These are phyloP conservation scores for Imbricaverruca yamaguchii DNA, from an alignment of 2,888 invertebrate genomes.

Conservation along the genomic window DNA sequence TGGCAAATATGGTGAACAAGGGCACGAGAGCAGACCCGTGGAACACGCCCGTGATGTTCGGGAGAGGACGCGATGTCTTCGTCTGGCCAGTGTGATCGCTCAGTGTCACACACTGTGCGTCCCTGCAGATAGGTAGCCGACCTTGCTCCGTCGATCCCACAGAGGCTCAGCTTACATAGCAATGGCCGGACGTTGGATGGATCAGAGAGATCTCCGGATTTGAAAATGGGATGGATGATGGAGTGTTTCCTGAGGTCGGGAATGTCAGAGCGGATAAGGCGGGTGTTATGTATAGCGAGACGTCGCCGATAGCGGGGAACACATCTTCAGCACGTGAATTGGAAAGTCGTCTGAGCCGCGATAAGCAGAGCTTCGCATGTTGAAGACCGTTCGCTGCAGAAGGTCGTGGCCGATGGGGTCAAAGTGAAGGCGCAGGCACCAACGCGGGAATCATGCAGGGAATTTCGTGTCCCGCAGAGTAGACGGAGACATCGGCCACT, in stretches of 20 bases:
- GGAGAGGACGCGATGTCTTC: neutral
- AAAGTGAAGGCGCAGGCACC: too few species aligned
- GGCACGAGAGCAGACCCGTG: neutral
- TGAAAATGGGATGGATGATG: neutral
- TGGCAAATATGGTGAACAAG: neutral
- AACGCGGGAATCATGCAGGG: too few species aligned
- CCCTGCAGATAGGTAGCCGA: neutral
- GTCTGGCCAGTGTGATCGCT: neutral
- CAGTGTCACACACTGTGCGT: neutral
- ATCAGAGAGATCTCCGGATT: neutral
- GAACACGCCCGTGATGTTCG: neutral
- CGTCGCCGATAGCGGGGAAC: neutral
- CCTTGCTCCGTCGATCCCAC: neutral
- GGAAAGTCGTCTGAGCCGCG: neutral
- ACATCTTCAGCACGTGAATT: too few species aligned
- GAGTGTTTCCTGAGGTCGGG: neutral
- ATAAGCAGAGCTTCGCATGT: conserved; percentile 11
- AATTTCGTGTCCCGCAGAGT: too few species aligned
- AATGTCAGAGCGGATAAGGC: neutral
- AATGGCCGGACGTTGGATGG: neutral
- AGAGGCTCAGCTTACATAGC: neutral
- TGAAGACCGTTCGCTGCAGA: neutral
- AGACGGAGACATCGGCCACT: too few species aligned
- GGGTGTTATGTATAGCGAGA: neutral
- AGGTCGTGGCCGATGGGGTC: too few species aligned